phyloP scores from a whole-genome alignment of 2,888 invertebrate genomes.

The Folsomia candida region DNA sequence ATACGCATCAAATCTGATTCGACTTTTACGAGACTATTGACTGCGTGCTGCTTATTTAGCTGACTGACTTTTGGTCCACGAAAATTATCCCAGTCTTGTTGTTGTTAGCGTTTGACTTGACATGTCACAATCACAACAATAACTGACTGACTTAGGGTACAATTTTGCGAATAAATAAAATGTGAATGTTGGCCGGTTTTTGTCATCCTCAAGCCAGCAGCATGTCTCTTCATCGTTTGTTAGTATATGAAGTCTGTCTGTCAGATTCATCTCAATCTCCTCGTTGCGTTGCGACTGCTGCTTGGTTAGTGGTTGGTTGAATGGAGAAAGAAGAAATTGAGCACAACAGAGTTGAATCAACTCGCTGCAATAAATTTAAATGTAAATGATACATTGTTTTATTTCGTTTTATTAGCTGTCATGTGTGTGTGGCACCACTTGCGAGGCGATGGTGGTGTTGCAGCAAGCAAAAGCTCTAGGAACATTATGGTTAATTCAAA shows the following conservation, averaged over 20 bases:
- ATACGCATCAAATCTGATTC: not conserved
- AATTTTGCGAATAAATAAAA: conserved; percentile 5
- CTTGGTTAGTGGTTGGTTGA: not conserved
- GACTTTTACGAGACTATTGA: not conserved
- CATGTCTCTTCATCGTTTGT: not conserved
- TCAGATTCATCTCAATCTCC: not conserved
- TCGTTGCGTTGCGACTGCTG: not conserved
- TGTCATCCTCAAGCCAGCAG: conserved; percentile 1
- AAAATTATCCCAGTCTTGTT: no score
- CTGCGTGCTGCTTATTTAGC: no score
- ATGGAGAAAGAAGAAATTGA: not conserved
- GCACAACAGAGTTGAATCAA: not conserved
- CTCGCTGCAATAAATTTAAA: conserved; percentile 3
- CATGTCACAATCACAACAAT: not conserved
- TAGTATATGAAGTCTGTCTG: no score
- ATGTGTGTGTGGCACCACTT: not conserved
- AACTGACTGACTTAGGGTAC: not conserved
- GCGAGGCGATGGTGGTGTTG: no score
- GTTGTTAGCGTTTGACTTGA: not conserved
- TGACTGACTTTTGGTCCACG: no score
- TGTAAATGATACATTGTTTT: conserved; percentile 7
- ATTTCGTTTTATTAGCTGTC: not conserved
- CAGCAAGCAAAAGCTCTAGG: no score
- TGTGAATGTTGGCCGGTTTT: not conserved
- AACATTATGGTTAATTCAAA: not conserved